Base-by-base conservation (phyloP, 2,113 vertebrate species). In the Zapus hudsonius region DNA sequence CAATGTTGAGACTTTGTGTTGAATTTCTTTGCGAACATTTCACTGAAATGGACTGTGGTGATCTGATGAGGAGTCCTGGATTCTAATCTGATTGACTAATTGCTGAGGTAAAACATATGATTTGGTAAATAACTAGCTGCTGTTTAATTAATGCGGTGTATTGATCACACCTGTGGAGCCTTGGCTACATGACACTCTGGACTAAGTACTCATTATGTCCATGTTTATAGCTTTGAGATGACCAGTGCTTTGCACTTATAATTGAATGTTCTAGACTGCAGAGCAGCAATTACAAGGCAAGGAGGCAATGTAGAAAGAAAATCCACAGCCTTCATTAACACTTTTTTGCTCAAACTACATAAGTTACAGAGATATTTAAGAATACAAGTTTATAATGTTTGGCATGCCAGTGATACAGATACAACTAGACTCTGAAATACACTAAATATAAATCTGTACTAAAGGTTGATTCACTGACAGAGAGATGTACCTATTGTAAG, bases 1-100 rank as follows among this genome's bases (percentile, higher is more conserved):
- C 97, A 98, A 94, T 97, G 95, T 97, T 96, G 97, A 98, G 97
- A 97, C 97, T 98, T 98, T 97, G 98, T 98, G 97, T 98, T 98
- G 97, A 98, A 97, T 98, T 98, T 98, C 96, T 96, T 97, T 95
- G 64, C 95, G 96, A 94, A 96, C 74, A 92, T 93, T 84, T 63
- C 74, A 23, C 74, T 91, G 59, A 90, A 92, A 33, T 89, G 81
- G 1, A 63, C 67, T 78, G 84, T 90, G 94, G 76, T 92, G 86
- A 94, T 95, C 40, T 94, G 59, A 93, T 79, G 57, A 90, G 42
- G 8, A 78, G 69, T 78, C n/a, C 64, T 17, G 84, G 27, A 66
- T 19, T 23, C 87, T 82, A 91, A 87, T 84, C 23, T 38, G 40
- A 87, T 4, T 70, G 72, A 66, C 87, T 73, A 67, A 84, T 66